Base-by-base conservation (phyloP, 1,140 invertebrate species). In the Drosophila oshimai region DNA sequence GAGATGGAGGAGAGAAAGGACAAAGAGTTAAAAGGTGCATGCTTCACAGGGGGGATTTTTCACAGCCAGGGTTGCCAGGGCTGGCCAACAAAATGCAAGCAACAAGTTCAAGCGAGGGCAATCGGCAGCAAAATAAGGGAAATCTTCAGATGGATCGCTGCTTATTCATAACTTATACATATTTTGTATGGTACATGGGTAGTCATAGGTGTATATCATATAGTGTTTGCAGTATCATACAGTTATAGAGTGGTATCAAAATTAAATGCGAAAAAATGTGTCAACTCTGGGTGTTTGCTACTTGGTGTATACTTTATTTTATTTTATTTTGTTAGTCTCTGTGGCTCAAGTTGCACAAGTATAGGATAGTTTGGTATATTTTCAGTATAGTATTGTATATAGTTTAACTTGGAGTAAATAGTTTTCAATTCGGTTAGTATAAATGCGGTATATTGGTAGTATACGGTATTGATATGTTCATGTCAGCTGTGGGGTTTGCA, bases 381-480 rank as follows among this genome's bases (percentile, higher is more conserved):
- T 37, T 7, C 41, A 39, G 61, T 60, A 60, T 28, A 36, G 33
- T 69, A 67, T 54, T 33, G 39, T 67, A 45, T 58, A 57, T 45
- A 46, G 65, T 70, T 34, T 69, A 55, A 28, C 39, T 62, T 69
- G 34, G 42, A 49, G 55, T 60, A 60, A 33, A 51, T 65, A 50
- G 24, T 65, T 31, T 26, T 57, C 18, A 28, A 18, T 37, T 67
- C 37, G 65, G 51, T 70, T 41, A 70, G 65, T 65, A 65, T 65
- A 64, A 49, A 64, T 64, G 61, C 57, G 41, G 61, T 49, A 64
- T 65, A 64, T 65, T 50, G 41, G 61, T 64, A 31, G 58, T 65
- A 64, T 64, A 64, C 29, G 42, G 65, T 41, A 71, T 71, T 60
- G 22, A 71, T 58, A 42, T 70, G 55, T 73, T 53, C 50, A 57